Evolutionary conservation across 2,113 vertebrate species (phyloP).

Genomic region (Rhea pennata): DNA sequence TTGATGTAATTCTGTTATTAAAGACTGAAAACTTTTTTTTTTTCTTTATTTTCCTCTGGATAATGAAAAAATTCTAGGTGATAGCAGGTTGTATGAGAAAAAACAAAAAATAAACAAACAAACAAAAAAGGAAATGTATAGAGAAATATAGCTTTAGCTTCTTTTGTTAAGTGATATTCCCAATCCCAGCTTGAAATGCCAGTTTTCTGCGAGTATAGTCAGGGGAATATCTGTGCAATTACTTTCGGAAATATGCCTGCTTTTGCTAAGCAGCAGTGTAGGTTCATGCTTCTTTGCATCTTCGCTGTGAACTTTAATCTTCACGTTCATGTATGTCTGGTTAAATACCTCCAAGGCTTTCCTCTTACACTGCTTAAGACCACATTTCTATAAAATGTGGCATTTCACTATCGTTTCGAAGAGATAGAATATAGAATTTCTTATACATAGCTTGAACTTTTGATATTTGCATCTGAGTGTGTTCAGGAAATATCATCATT

Average conservation of each 20-base stretch:
- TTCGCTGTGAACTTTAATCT: constrained; percentile 17
- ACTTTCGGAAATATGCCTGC: neutral
- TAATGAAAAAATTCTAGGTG: neutral
- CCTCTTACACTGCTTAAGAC: neutral
- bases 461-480: constrained; percentile 48
- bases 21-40: neutral
- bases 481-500: neutral
- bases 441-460: constrained; percentile 21
- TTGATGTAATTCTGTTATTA: neutral
- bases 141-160: neutral
- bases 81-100: neutral
- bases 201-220: neutral
- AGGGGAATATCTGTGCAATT: neutral
- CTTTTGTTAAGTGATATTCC: neutral
- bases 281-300: neutral
- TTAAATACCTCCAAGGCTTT: constrained; percentile 33
- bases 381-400: constrained; percentile 42
- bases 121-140: neutral
- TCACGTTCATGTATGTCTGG: neutral
- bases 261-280: neutral
- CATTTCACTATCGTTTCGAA: constrained; percentile 48
- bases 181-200: neutral
- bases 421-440: constrained; percentile 6
- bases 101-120: no score
- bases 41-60: neutral